These are phyloP conservation scores for Conchocele bisecta DNA, from an alignment of 2,888 invertebrate genomes.

Conservation along the genomic window DNA sequence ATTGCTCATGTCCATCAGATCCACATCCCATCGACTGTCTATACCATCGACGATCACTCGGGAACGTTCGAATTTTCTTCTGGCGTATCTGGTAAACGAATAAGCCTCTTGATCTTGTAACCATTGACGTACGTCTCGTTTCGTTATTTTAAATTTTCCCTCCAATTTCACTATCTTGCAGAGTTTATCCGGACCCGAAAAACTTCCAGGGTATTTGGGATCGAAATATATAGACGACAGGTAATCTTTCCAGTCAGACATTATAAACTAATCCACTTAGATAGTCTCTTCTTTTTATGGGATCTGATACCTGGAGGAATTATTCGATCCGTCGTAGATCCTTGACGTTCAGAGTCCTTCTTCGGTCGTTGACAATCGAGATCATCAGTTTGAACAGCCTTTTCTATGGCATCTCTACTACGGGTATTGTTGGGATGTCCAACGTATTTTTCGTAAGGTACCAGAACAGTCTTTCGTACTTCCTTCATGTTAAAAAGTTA, in stretches of 20 bases:
- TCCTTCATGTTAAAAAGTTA: too few relatives aligned
- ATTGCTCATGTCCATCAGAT: constrained; percentile 33
- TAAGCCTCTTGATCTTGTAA: constrained; percentile 39
- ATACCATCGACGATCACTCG: constrained; percentile 32
- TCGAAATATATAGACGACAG: constrained; percentile 21
- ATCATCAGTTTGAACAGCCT: too few relatives aligned
- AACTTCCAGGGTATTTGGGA: neutral
- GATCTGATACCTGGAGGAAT: too few relatives aligned
- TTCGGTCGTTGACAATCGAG: too few relatives aligned
- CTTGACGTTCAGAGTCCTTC: too few relatives aligned
- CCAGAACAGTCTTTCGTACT: too few relatives aligned
- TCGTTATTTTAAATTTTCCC: constrained; percentile 33
- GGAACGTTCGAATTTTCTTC: constrained; percentile 13
- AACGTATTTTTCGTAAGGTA: too few relatives aligned
- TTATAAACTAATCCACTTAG: too few relatives aligned
- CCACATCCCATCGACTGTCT: constrained; percentile 36
- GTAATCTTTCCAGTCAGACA: constrained; percentile 21
- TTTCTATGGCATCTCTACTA: too few relatives aligned
- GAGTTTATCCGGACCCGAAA: constrained; percentile 35
- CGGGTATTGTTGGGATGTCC: too few relatives aligned
- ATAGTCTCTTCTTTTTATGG: too few relatives aligned
- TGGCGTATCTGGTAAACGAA: constrained; percentile 31
- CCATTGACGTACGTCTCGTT: constrained; percentile 37
- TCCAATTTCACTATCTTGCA: constrained; percentile 28
- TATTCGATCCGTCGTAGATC: too few relatives aligned